Conservation (phyloP, 2,888 invertebrate species). For the Gasteruption jaculator region DNA sequence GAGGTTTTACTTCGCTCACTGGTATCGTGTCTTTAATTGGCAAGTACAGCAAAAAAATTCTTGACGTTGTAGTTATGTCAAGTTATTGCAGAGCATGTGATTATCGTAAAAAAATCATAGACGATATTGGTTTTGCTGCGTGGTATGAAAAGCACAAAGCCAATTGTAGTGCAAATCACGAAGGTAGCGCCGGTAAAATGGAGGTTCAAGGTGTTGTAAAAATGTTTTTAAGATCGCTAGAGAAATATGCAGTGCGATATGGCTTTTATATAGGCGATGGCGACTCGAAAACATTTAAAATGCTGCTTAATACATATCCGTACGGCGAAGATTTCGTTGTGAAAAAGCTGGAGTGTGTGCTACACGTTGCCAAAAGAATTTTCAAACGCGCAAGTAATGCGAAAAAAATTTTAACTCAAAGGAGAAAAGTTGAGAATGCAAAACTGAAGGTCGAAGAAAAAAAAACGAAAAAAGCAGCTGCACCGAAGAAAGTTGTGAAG, state of each 20-base stretch:
- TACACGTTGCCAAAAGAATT: conserved; percentile 18
- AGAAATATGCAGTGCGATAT: conserved; percentile 17
- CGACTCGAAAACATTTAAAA: conserved; percentile 23
- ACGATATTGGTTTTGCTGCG: too few species aligned
- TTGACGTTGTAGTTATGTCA: conserved; percentile 17
- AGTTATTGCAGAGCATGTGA: conserved; percentile 22
- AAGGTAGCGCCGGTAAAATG: conserved; percentile 23
- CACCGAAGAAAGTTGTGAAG: conserved; percentile 1
- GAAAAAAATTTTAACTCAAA: conserved; percentile 8
- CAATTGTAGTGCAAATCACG: conserved; percentile 20
- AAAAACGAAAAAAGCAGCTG: conserved; percentile 10
- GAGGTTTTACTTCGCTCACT: conserved; percentile 24
- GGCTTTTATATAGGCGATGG: conserved; percentile 25
- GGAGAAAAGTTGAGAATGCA: conserved; percentile 5
- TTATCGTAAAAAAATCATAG: conserved; percentile 14
- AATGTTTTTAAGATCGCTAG: conserved; percentile 22
- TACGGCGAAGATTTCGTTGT: conserved; percentile 17
- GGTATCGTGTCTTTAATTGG: conserved; percentile 23
- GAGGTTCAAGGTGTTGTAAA: conserved; percentile 22
- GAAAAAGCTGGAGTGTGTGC: conserved; percentile 15
- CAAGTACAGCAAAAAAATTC: conserved; percentile 20
- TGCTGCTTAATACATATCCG: conserved; percentile 13
- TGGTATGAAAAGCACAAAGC: too few species aligned
- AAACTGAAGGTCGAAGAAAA: not conserved
- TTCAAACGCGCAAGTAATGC: conserved; percentile 11